phyloP scores from a whole-genome alignment of 1,140 invertebrate species.

The Neodiprion fabricii region DNA sequence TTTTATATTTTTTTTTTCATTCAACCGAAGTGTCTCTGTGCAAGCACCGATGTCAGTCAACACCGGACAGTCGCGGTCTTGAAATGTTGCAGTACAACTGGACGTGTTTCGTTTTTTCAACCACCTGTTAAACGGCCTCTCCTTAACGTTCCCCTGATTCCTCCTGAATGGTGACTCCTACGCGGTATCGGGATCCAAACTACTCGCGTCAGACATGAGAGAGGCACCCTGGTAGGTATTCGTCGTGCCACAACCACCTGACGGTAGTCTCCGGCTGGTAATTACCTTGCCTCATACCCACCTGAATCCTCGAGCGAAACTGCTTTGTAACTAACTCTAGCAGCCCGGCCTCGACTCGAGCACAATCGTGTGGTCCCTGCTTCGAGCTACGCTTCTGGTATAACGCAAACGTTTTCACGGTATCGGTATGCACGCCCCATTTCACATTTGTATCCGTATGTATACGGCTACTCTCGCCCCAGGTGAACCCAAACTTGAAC shows the following conservation, averaged over 20 bases:
- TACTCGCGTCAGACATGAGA: not conserved
- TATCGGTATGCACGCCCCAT: too few relatives aligned
- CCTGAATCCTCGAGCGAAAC: constrained; percentile 42
- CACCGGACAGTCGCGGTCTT: too few relatives aligned
- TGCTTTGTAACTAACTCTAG: constrained; percentile 29
- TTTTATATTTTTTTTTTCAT: not conserved
- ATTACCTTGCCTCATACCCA: constrained; percentile 42
- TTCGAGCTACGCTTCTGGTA: not conserved
- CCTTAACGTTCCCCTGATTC: not conserved
- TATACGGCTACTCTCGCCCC: too few relatives aligned
- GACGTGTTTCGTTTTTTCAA: too few relatives aligned
- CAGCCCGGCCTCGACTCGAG: not conserved
- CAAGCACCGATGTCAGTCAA: too few relatives aligned
- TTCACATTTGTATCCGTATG: too few relatives aligned
- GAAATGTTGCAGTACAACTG: too few relatives aligned
- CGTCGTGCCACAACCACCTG: constrained; percentile 49
- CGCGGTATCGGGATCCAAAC: too few relatives aligned
- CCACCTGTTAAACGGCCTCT: not conserved
- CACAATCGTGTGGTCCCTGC: not conserved
- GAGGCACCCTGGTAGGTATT: constrained; percentile 16
- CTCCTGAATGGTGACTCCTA: too few relatives aligned
- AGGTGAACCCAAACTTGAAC: too few relatives aligned
- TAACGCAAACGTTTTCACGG: too few relatives aligned
- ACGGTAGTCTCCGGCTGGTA: constrained; percentile 48
- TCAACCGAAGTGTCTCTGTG: too few relatives aligned